Percentiles rank a stretch among this genome's conserved stretches.
Conservation (phyloP, 2,113 vertebrate species). For the Anhinga anhinga region DNA sequence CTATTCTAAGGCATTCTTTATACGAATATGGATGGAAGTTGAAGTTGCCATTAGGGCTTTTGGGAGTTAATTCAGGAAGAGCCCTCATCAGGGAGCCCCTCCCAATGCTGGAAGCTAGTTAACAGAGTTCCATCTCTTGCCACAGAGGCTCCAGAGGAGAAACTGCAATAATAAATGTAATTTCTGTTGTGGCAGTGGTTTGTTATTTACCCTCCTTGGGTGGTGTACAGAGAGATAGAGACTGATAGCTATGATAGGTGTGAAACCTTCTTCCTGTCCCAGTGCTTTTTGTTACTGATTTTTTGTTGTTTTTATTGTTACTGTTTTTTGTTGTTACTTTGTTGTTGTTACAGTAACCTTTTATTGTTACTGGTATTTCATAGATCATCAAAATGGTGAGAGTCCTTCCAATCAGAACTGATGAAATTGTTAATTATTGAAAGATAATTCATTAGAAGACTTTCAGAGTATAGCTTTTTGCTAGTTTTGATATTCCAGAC, state of each 20-base stretch:
- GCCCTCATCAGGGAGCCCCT: neutral
- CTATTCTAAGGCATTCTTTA: neutral
- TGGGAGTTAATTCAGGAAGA: neutral
- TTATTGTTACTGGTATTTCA: neutral
- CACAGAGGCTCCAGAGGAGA: neutral
- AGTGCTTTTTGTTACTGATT: neutral
- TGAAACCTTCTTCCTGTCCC: neutral
- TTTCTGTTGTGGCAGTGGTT: neutral
- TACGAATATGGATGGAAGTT: neutral
- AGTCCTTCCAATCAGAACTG: neutral
- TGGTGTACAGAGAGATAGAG: neutral
- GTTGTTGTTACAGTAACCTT: too few relatives aligned
- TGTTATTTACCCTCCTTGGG: neutral
- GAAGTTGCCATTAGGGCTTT: neutral
- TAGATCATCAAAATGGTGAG: neutral
- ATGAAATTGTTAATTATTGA: neutral
- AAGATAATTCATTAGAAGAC: neutral
- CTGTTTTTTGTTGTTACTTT: too few relatives aligned
- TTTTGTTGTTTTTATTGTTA: too few relatives aligned
- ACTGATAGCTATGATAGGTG: neutral
- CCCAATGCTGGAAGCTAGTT: neutral
- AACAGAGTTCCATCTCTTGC: neutral
- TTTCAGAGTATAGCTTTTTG: neutral
- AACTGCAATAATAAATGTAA: neutral
- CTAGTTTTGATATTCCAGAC: neutral